A percentile compares a stretch with the other conserved stretches of the same genome.
Evolutionary conservation across 2,888 invertebrate genomes (phyloP).

Genomic region (Junonia oenone): DNA sequence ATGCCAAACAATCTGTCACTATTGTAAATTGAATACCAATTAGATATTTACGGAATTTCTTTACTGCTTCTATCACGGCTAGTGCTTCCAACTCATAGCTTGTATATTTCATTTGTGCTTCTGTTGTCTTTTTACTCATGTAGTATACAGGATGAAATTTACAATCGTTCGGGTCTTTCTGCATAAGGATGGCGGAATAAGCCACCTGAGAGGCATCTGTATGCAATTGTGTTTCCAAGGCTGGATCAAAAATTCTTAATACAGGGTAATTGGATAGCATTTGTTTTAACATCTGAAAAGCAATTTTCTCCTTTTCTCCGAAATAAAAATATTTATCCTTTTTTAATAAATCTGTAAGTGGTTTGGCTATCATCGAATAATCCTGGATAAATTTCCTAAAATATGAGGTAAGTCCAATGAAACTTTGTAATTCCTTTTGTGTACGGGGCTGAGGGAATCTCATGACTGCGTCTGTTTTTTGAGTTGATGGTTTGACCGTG

Average conservation of each 20-base stretch:
- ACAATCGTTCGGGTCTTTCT: conserved; percentile 21
- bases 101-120: conserved; percentile 27
- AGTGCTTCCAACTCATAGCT: conserved; percentile 34
- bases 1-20: conserved; percentile 26
- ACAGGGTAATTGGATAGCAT: conserved; percentile 25
- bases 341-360: conserved; percentile 31
- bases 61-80: conserved; percentile 31
- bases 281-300: conserved; percentile 28
- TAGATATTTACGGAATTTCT: conserved; percentile 34
- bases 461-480: conserved; percentile 10
- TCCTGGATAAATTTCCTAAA: conserved; percentile 30
- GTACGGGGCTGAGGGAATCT: conserved; percentile 29
- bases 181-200: conserved; percentile 27
- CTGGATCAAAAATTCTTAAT: conserved; percentile 22
- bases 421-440: conserved; percentile 29
- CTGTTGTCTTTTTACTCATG: conserved; percentile 28
- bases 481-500: conserved; percentile 24
- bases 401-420: conserved; percentile 29
- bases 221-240: conserved; percentile 29
- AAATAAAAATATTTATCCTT: conserved; percentile 26
- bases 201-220: conserved; percentile 29
- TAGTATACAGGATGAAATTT: conserved; percentile 30
- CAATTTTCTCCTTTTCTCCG: conserved; percentile 16
- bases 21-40: conserved; percentile 31
- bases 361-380: conserved; percentile 31